phyloP scores from a whole-genome alignment of 2,113 vertebrate species.

The Archilochus colubris region DNA sequence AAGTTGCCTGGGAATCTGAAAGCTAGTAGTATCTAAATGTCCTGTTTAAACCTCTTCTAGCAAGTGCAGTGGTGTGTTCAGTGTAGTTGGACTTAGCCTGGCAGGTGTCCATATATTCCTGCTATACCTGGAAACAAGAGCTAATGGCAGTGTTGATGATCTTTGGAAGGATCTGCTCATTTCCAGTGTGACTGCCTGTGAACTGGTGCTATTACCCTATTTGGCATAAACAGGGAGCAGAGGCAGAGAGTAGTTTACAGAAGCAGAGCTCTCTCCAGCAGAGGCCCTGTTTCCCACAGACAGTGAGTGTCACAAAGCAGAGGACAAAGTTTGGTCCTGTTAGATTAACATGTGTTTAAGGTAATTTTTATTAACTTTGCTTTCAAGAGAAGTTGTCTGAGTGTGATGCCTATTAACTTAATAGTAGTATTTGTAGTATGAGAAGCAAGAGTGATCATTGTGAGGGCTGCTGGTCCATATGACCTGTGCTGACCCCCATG shows the following conservation, averaged over 20 bases:
- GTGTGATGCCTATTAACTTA: neutral
- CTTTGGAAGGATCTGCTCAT: neutral
- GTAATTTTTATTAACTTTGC: conserved; percentile 6
- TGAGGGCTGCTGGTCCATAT: neutral
- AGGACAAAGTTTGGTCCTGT: neutral
- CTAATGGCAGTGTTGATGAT: neutral
- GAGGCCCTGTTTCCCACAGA: conserved; percentile 2
- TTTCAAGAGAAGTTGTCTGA: neutral
- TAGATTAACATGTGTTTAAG: neutral
- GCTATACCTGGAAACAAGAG: neutral
- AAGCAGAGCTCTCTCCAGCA: neutral
- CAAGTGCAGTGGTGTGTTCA: neutral
- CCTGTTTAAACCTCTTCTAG: neutral
- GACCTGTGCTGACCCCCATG: fast-evolving
- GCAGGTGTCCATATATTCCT: neutral
- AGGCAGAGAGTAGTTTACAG: neutral
- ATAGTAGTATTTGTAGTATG: neutral
- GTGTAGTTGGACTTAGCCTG: neutral
- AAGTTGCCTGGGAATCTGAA: neutral
- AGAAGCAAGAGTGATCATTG: neutral
- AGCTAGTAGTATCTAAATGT: neutral
- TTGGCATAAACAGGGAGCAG: conserved; percentile 32
- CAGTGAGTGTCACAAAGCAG: neutral
- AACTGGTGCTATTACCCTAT: neutral
- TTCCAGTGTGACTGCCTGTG: neutral